phyloP scores from a whole-genome alignment of 1,140 invertebrate genomes.

The Laodelphax striatellus region DNA sequence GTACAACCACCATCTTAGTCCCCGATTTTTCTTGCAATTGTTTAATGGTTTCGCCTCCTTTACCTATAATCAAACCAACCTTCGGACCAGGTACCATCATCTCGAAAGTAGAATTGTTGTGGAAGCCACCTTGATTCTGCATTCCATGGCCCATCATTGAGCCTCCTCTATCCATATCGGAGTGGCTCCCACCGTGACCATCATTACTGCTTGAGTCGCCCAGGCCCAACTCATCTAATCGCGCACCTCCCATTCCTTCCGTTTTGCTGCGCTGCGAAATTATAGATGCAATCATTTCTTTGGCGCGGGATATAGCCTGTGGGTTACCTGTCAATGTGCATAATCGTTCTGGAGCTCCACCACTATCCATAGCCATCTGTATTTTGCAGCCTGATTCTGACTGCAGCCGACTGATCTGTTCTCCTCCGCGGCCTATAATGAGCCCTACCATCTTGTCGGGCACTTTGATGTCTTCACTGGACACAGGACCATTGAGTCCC shows the following conservation, averaged over 20 bases:
- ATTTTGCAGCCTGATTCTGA: slow-evolving; percentile 94
- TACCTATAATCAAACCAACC: slow-evolving; percentile 94
- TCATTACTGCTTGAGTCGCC: slow-evolving; percentile 30
- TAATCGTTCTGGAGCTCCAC: slow-evolving; percentile 68
- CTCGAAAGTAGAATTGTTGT: slow-evolving; percentile 48
- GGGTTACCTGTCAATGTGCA: slow-evolving; percentile 84
- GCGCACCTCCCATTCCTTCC: slow-evolving; percentile 35
- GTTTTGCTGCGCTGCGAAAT: slow-evolving; percentile 48
- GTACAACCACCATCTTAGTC: slow-evolving; percentile 99
- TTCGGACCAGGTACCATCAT: slow-evolving; percentile 95
- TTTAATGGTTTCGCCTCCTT: slow-evolving; percentile 97
- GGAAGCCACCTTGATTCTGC: neutral
- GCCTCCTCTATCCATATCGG: slow-evolving; percentile 20
- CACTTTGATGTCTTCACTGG: slow-evolving; percentile 77
- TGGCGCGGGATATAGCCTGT: slow-evolving; percentile 75
- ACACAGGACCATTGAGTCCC: slow-evolving; percentile 41
- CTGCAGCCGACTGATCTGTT: slow-evolving; percentile 91
- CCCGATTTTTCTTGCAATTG: slow-evolving; percentile 92
- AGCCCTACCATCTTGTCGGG: slow-evolving; percentile 90
- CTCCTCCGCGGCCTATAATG: slow-evolving; percentile 88
- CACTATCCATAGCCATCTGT: slow-evolving; percentile 87
- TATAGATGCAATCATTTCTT: slow-evolving; percentile 61
- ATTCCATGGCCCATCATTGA: neutral
- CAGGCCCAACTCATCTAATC: slow-evolving; percentile 22
- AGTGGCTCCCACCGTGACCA: slow-evolving; percentile 27